Conservation (phyloP, 1,140 invertebrate species). For the Drosophila insularis region DNA sequence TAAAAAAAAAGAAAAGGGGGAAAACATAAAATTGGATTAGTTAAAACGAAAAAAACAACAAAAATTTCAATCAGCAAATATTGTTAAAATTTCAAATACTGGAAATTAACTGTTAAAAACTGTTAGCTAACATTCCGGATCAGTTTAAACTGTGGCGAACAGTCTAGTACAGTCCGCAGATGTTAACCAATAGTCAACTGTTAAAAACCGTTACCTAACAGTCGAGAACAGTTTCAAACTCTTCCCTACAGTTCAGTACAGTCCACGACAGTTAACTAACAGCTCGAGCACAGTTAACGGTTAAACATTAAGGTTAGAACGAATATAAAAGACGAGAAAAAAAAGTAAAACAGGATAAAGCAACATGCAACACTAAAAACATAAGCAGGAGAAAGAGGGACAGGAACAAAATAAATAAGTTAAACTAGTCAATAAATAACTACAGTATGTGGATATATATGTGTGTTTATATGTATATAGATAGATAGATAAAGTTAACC, state of each 20-base stretch:
- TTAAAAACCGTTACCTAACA: no score
- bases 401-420: not conserved
- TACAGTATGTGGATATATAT: not conserved
- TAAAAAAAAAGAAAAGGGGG: slow-evolving; percentile 62
- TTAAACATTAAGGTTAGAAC: not conserved
- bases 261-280: slow-evolving; percentile 29
- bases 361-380: slow-evolving; percentile 1
- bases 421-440: not conserved
- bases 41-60: slow-evolving; percentile 67
- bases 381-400: not conserved
- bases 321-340: not conserved
- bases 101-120: slow-evolving; percentile 13
- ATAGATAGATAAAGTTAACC: slow-evolving; percentile 34
- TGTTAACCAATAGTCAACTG: no score
- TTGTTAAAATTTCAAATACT: slow-evolving; percentile 36
- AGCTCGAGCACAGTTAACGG: not conserved
- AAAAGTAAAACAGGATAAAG: not conserved
- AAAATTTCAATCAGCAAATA: slow-evolving; percentile 39
- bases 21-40: slow-evolving; percentile 80
- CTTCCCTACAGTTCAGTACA: no score
- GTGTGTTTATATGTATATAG: slow-evolving; percentile 26
- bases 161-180: no score
- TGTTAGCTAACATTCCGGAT: slow-evolving; percentile 29
- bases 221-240: no score
- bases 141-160: no score